A percentile compares a stretch with the other conserved stretches of the same genome.
Evolutionary conservation across 23 tunicate genomes (phyloP).

Genomic region (Halocynthia aurantium): DNA sequence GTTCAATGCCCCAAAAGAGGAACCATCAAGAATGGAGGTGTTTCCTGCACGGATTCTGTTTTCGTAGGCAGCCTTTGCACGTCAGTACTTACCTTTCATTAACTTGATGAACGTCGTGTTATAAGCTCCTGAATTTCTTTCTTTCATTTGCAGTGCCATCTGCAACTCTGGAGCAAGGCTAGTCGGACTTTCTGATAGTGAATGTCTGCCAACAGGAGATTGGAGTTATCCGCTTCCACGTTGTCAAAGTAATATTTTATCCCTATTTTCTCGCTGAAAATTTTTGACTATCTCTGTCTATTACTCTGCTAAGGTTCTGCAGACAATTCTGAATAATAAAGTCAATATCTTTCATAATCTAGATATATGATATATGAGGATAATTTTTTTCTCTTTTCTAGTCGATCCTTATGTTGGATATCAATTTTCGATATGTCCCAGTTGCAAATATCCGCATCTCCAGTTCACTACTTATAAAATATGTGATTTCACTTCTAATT

Average conservation of each 20-base stretch:
- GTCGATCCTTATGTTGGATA: too few relatives aligned
- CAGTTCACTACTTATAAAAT: too few relatives aligned
- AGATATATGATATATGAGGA: too few relatives aligned
- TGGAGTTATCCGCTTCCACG: slow-evolving; percentile 49
- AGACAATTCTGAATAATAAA: too few relatives aligned
- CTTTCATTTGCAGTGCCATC: slow-evolving; percentile 7
- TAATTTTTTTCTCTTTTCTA: too few relatives aligned
- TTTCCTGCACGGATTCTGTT: slow-evolving; percentile 5
- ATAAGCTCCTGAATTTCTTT: background rate
- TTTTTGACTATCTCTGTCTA: background rate
- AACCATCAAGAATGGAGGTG: slow-evolving; percentile 6
- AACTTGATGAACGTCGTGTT: background rate
- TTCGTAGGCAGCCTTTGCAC: slow-evolving; percentile 27
- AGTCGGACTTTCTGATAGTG: slow-evolving; percentile 4
- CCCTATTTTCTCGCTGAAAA: background rate
- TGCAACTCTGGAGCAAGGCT: background rate
- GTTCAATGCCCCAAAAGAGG: slow-evolving; percentile 3
- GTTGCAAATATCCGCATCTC: too few relatives aligned
- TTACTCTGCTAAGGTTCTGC: too few relatives aligned
- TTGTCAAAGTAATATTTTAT: slow-evolving; percentile 30
- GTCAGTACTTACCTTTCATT: background rate
- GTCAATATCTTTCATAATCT: too few relatives aligned
- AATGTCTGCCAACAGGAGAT: slow-evolving; percentile 27
- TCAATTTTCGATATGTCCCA: too few relatives aligned
- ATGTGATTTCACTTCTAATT: too few relatives aligned